Evolutionary conservation across 53 echinoderm and acorn worm species (phyloP).

Genomic region (Holothuria scabra): DNA sequence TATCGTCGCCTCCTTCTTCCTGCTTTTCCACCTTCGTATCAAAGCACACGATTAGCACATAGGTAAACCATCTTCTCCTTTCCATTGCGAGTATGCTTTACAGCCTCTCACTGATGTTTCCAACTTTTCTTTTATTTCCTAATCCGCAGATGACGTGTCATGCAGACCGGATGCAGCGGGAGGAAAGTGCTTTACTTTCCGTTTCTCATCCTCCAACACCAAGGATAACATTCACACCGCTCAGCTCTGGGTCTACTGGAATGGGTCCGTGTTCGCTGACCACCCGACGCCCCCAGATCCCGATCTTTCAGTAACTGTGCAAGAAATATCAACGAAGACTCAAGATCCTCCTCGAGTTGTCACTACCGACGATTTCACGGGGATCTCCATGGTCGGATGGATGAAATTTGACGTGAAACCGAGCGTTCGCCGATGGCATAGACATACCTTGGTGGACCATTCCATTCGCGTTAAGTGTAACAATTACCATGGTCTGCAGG

Average conservation of each 20-base stretch:
- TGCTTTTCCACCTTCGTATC: no score
- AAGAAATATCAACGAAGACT: neutral
- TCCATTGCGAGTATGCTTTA: no score
- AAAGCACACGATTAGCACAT: no score
- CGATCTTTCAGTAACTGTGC: neutral
- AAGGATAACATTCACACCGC: constrained; percentile 37
- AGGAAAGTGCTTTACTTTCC: constrained; percentile 37
- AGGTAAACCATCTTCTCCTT: no score
- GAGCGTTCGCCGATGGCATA: constrained; percentile 59
- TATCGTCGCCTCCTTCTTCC: no score
- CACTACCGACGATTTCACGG: neutral
- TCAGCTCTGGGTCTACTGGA: constrained; percentile 37
- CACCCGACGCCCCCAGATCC: neutral
- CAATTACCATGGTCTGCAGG: constrained; percentile 6
- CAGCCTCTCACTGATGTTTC: no score
- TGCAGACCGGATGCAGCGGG: neutral
- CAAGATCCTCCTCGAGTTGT: neutral
- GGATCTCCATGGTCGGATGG: constrained; percentile 46
- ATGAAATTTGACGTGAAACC: constrained; percentile 62
- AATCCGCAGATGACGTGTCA: neutral
- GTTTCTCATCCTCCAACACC: constrained; percentile 13
- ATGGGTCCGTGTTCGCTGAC: constrained; percentile 26
- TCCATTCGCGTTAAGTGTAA: constrained; percentile 40
- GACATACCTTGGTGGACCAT: constrained; percentile 49
- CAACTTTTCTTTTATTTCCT: no score